These are phyloP conservation scores for Hypercompe scribonia DNA, from an alignment of 2,888 invertebrate genomes.

Conservation along the genomic window DNA sequence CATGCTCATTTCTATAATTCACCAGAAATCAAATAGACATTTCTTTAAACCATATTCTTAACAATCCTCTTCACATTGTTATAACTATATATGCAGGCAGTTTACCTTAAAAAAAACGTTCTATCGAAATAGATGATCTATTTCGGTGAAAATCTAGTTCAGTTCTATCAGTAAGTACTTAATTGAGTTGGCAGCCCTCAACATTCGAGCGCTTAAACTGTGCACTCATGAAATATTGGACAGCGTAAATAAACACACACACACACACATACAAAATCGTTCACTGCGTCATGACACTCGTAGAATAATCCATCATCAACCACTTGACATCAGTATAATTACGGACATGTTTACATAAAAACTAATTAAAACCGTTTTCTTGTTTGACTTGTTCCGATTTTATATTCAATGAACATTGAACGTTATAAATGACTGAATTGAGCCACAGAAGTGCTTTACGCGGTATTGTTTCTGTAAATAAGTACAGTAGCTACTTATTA, in stretches of 20 bases:
- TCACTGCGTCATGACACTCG: slow-evolving; percentile 48
- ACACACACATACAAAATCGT: slow-evolving; percentile 1
- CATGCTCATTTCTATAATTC: too few relatives aligned
- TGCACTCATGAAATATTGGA: not conserved
- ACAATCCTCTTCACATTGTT: too few relatives aligned
- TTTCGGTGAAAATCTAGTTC: not conserved
- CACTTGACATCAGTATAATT: slow-evolving; percentile 53
- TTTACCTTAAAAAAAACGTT: not conserved
- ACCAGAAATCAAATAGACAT: too few relatives aligned
- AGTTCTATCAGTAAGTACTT: not conserved
- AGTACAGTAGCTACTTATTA: not conserved
- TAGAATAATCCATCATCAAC: slow-evolving; percentile 54
- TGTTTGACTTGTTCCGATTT: slow-evolving; percentile 49
- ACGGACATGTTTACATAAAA: slow-evolving; percentile 65
- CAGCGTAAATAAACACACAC: slow-evolving; percentile 5
- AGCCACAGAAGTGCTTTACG: slow-evolving; percentile 15
- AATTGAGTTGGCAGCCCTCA: not conserved
- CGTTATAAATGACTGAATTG: slow-evolving; percentile 21
- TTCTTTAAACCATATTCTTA: too few relatives aligned
- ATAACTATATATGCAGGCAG: too few relatives aligned
- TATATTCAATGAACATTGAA: slow-evolving; percentile 33
- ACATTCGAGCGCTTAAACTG: not conserved
- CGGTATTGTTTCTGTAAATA: not conserved
- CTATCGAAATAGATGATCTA: not conserved
- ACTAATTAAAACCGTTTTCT: slow-evolving; percentile 69